These are phyloP conservation scores for Callochromis pleurospilus DNA, from an alignment of 2,113 vertebrate genomes.

Conservation along the genomic window DNA sequence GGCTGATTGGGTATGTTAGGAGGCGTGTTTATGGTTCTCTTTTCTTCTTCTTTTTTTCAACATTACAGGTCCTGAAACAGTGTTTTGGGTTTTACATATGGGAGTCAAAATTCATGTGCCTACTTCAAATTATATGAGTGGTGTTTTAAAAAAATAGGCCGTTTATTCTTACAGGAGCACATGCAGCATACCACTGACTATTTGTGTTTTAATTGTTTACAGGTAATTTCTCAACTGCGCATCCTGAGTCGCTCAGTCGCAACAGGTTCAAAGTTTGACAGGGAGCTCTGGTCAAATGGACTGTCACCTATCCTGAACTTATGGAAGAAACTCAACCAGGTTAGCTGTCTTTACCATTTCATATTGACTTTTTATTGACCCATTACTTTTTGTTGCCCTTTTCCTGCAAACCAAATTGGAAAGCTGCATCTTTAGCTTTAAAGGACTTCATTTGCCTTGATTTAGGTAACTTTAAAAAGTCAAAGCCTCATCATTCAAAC, in stretches of 20 bases:
- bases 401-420: not conserved
- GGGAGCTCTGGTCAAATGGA: constrained; percentile 92
- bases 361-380: not conserved
- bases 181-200: not conserved
- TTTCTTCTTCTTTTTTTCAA: not conserved
- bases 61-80: not conserved
- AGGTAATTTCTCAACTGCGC: constrained; percentile 95
- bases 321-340: constrained; percentile 98
- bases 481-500: not conserved
- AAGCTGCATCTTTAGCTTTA: not conserved
- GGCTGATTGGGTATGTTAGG: constrained; percentile 47
- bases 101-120: not conserved
- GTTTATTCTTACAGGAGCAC: not conserved
- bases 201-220: not conserved
- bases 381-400: not conserved
- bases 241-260: constrained; percentile 84
- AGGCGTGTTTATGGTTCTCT: not conserved
- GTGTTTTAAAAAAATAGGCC: not conserved
- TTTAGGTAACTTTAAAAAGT: not conserved
- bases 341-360: constrained; percentile 38
- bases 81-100: not conserved
- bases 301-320: constrained; percentile 91
- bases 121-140: not conserved
- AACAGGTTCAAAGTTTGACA: constrained; percentile 90
- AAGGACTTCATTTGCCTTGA: not conserved